Conservation (phyloP, 2,113 vertebrate species). For the Miniopterus natalensis region DNA sequence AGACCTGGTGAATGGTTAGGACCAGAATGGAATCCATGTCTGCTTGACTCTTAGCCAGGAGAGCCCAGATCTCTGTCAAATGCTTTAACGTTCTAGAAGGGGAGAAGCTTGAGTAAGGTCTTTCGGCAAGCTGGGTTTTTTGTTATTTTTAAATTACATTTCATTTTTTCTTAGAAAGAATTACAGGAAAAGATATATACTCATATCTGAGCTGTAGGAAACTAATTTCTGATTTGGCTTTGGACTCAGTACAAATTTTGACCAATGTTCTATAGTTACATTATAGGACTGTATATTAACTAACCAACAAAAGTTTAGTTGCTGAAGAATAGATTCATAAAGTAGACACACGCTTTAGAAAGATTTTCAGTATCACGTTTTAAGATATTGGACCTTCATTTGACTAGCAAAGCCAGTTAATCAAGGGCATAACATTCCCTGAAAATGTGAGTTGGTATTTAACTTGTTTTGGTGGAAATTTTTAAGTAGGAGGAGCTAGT, state of each 20-base stretch:
- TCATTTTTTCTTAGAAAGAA: conserved; percentile 47
- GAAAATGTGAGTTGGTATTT: conserved; percentile 34
- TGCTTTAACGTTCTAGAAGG: neutral
- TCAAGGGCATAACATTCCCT: neutral
- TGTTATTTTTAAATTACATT: neutral
- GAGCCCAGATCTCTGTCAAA: neutral
- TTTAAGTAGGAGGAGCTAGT: neutral
- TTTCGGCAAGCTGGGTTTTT: neutral
- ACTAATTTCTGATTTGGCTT: conserved; percentile 39
- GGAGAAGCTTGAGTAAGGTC: neutral
- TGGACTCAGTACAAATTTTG: conserved; percentile 25
- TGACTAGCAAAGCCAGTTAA: conserved; percentile 13
- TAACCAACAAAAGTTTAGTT: conserved; percentile 4
- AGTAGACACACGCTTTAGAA: neutral
- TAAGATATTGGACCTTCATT: neutral
- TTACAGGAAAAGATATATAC: conserved; percentile 21
- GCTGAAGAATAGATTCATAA: neutral
- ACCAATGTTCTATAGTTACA: neutral
- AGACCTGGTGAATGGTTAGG: neutral
- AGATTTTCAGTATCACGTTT: neutral
- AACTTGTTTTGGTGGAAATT: conserved; percentile 57
- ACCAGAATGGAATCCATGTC: neutral
- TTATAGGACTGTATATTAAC: conserved; percentile 20
- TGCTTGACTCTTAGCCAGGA: neutral
- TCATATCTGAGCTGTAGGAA: neutral